Evolutionary conservation across 2,113 vertebrate species (phyloP).

Genomic region (Ochotona curzoniae): DNA sequence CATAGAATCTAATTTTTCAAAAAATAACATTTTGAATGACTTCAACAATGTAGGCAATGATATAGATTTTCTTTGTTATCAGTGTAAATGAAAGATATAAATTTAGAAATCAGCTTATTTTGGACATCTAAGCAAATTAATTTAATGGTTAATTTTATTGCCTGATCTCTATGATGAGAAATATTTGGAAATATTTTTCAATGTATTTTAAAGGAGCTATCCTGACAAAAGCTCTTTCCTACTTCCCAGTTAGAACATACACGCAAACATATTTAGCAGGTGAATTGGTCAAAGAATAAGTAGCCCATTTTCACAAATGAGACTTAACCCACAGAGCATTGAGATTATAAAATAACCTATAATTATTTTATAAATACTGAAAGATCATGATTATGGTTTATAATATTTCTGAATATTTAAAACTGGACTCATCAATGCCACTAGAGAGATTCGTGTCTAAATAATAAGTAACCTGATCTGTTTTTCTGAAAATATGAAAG

Average conservation of each 20-base stretch:
- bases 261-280: neutral
- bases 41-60: neutral
- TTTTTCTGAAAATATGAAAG: neutral
- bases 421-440: neutral
- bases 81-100: neutral
- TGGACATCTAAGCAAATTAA: neutral
- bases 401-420: slow-evolving; percentile 2
- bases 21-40: slow-evolving; percentile 13
- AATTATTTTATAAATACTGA: neutral
- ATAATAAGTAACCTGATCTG: neutral
- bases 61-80: neutral
- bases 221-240: neutral
- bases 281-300: slow-evolving; percentile 13
- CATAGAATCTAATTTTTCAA: slow-evolving; percentile 54
- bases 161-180: slow-evolving; percentile 39
- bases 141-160: neutral
- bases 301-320: neutral
- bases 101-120: slow-evolving; percentile 20
- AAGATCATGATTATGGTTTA: neutral
- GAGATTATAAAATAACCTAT: neutral
- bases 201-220: neutral
- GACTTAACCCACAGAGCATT: neutral
- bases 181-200: neutral
- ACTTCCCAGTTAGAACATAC: neutral
- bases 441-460: neutral